A percentile compares a stretch with the other conserved stretches of the same genome.
Evolutionary conservation across 2,797 vertebrate genomes (phyloP).

Genomic region (Alexandromys oeconomus): DNA sequence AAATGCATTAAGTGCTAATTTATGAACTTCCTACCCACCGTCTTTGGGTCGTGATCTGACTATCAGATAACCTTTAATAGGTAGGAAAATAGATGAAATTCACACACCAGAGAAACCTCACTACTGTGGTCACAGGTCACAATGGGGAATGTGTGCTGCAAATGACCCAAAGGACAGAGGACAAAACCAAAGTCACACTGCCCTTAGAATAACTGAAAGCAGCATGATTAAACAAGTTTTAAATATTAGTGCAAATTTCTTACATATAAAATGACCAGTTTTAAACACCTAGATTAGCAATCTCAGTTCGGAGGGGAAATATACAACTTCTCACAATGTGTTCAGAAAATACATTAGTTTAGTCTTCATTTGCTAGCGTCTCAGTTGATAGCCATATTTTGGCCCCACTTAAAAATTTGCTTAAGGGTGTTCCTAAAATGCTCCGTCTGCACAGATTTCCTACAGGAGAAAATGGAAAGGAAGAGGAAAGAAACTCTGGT

Average conservation of each 20-base stretch:
- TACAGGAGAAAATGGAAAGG: constrained; percentile 96
- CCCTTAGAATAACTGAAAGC: constrained; percentile 71
- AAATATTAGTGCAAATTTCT: constrained; percentile 89
- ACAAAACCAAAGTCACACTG: constrained; percentile 33
- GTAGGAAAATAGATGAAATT: constrained; percentile 54
- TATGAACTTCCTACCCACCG: constrained; percentile 27
- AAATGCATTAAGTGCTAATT: background rate
- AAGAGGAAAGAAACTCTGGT: constrained; percentile 95
- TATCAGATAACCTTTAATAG: constrained; percentile 26
- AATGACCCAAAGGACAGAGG: constrained; percentile 5
- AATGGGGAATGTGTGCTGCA: constrained; percentile 19
- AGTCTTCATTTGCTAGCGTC: constrained; percentile 95
- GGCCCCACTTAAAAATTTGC: constrained; percentile 98
- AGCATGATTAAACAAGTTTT: constrained; percentile 81
- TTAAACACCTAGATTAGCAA: constrained; percentile 77
- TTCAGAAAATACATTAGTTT: constrained; percentile 43
- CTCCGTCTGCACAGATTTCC: constrained; percentile 96
- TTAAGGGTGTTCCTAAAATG: constrained; percentile 95
- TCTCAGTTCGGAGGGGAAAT: constrained; percentile 79
- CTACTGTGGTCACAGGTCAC: constrained; percentile 31
- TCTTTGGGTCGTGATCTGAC: background rate
- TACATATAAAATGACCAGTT: constrained; percentile 81
- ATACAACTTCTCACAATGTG: constrained; percentile 1
- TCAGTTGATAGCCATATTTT: constrained; percentile 98
- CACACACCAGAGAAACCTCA: constrained; percentile 6